Conservation (phyloP, 2,797 vertebrate genomes). For the Spinus olivaceus region DNA sequence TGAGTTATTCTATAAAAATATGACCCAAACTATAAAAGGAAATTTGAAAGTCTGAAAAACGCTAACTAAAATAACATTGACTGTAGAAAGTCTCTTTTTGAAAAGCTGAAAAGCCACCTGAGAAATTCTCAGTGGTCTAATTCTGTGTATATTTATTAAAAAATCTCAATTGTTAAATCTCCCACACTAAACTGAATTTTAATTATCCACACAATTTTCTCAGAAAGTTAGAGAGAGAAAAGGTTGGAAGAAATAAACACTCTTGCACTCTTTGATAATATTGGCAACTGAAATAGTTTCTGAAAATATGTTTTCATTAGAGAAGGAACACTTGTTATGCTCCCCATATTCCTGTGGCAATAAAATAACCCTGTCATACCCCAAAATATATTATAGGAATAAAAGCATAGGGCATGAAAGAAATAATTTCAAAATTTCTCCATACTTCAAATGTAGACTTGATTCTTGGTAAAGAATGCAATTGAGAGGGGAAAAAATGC, state of each 20-base stretch:
- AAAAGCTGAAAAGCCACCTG: background rate
- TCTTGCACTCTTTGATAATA: background rate
- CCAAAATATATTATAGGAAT: background rate
- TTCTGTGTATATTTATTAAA: background rate
- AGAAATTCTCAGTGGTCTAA: background rate
- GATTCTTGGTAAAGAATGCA: background rate
- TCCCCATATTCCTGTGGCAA: background rate
- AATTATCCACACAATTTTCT: background rate
- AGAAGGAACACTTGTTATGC: background rate
- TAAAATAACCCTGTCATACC: background rate
- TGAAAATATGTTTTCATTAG: background rate
- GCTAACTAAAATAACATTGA: background rate
- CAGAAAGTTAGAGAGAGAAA: background rate
- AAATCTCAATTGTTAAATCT: background rate
- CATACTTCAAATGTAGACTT: background rate
- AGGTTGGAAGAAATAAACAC: background rate
- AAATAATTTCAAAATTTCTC: background rate
- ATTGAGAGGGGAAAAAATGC: background rate
- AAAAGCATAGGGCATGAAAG: background rate
- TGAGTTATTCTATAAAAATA: background rate
- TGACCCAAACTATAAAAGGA: background rate
- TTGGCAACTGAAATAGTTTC: background rate
- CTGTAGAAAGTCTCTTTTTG: background rate
- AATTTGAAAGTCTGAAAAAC: background rate
- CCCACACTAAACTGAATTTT: background rate